Conservation (phyloP, 1,140 invertebrate genomes). For the Caenorhabditis inopinata region DNA sequence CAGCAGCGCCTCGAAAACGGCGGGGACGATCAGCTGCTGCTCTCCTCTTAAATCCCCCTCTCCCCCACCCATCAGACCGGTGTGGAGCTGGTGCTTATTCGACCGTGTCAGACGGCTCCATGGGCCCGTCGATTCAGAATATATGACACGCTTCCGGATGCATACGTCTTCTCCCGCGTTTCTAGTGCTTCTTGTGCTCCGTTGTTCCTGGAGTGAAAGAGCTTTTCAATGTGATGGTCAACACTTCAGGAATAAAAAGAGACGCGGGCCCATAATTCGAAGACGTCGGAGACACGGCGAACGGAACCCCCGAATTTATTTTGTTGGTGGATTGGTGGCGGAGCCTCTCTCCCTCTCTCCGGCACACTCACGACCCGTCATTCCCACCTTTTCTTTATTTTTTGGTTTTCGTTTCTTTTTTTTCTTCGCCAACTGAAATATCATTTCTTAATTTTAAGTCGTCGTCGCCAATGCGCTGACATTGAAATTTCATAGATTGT, state of each 20-base stretch:
- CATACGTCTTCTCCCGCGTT: slow-evolving; percentile 3
- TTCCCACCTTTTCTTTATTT: neutral
- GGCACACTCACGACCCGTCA: neutral
- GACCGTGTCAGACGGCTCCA: slow-evolving; percentile 31
- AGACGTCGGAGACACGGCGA: neutral
- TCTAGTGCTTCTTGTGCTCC: neutral
- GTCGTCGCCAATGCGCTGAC: neutral
- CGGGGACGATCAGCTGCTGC: slow-evolving; percentile 14
- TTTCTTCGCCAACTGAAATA: neutral
- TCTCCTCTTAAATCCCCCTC: neutral
- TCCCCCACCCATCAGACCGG: neutral
- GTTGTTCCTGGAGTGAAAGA: neutral
- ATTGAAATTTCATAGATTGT: neutral
- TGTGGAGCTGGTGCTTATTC: slow-evolving; percentile 22
- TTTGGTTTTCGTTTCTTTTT: neutral
- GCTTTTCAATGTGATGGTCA: slow-evolving; percentile 5
- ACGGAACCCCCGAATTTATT: slow-evolving; percentile 24
- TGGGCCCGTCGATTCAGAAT: slow-evolving; percentile 24
- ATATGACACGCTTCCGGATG: slow-evolving; percentile 32
- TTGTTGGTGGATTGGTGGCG: neutral
- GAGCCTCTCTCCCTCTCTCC: no score
- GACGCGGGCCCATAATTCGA: neutral
- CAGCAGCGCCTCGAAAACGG: no score
- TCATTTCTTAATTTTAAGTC: neutral
- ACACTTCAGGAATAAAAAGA: neutral